Percentiles rank a stretch among this genome's conserved stretches.
These are phyloP conservation scores for Rhamphomyia laevipes DNA, from an alignment of 2,888 invertebrate genomes.

Conservation along the genomic window DNA sequence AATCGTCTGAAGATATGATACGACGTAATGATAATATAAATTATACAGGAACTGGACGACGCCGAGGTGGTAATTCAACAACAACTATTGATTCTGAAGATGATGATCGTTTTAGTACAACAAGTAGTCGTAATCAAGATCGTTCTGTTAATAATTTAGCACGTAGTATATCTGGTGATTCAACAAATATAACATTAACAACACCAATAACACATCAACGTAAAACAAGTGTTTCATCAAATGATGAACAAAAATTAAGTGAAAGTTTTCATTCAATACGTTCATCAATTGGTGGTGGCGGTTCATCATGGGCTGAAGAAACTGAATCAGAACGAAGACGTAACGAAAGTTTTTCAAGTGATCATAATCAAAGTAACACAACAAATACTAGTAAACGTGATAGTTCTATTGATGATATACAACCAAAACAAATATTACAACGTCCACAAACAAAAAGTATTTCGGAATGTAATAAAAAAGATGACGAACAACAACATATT, in stretches of 20 bases:
- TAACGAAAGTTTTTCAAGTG: constrained; percentile 33
- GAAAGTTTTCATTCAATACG: constrained; percentile 16
- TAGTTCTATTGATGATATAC: constrained; percentile 25
- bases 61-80: constrained; percentile 13
- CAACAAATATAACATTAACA: constrained; percentile 11
- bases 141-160: constrained; percentile 8
- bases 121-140: constrained; percentile 13
- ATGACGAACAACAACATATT: constrained; percentile 7
- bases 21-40: constrained; percentile 1
- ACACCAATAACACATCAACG: constrained; percentile 21
- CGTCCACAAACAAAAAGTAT: constrained; percentile 24
- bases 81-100: constrained; percentile 22
- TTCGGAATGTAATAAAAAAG: constrained; percentile 21
- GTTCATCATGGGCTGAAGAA: constrained; percentile 41
- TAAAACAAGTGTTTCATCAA: constrained; percentile 35
- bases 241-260: constrained; percentile 26
- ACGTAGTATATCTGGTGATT: constrained; percentile 38
- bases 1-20: constrained; percentile 15
- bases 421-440: constrained; percentile 35
- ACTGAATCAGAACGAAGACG: constrained; percentile 32
- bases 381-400: constrained; percentile 7
- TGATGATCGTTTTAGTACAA: constrained; percentile 18
- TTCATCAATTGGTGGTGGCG: constrained; percentile 12
- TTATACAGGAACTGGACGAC: constrained; percentile 1
- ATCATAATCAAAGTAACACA: constrained; percentile 20